A percentile compares a stretch with the other conserved stretches of the same genome.
Conservation (phyloP, 2,797 vertebrate species). For the Masticophis lateralis region DNA sequence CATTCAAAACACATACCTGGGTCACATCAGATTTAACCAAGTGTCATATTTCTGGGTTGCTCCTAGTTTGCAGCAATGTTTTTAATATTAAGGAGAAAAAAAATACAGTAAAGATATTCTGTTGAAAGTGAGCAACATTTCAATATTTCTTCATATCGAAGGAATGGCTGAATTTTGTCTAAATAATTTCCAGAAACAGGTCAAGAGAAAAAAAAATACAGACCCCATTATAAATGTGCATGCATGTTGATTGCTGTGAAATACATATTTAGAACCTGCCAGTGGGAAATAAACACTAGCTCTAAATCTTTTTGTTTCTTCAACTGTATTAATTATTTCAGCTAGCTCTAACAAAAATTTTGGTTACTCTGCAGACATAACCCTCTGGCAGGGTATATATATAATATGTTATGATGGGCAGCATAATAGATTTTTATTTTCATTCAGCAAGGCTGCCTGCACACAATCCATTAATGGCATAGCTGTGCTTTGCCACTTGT, state of each 20-base stretch:
- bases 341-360: conserved; percentile 54
- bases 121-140: conserved; percentile 42
- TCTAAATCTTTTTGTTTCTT: conserved; percentile 64
- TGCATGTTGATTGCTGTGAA: conserved; percentile 50
- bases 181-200: conserved; percentile 40
- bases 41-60: conserved; percentile 6
- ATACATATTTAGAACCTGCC: conserved; percentile 57
- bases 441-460: conserved; percentile 52
- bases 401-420: conserved; percentile 55
- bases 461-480: conserved; percentile 56
- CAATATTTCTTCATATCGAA: conserved; percentile 46
- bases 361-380: conserved; percentile 60
- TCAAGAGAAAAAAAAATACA: conserved; percentile 29
- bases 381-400: conserved; percentile 58
- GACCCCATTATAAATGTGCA: conserved; percentile 51
- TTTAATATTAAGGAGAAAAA: conserved; percentile 5
- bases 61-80: conserved; percentile 2
- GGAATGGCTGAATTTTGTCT: conserved; percentile 48
- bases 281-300: conserved; percentile 52
- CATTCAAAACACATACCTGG: background rate
- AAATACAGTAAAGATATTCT: conserved; percentile 30
- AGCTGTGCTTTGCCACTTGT: conserved; percentile 54
- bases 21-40: background rate
- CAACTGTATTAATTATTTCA: conserved; percentile 62
- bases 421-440: conserved; percentile 60